phyloP scores from a whole-genome alignment of 2,113 vertebrate species.

The Melanocharis versteri region DNA sequence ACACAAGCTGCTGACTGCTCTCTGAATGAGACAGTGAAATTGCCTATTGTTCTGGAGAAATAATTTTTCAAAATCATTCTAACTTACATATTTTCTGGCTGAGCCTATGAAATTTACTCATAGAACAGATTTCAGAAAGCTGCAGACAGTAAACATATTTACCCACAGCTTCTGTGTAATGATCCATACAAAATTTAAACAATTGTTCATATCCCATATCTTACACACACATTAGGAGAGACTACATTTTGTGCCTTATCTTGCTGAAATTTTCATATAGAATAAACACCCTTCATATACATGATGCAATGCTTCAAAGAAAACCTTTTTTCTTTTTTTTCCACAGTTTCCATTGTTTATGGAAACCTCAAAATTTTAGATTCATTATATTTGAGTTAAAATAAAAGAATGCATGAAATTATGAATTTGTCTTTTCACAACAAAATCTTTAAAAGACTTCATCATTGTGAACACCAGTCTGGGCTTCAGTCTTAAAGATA shows the following conservation, averaged over 20 bases:
- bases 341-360: not conserved
- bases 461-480: not conserved
- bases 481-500: not conserved
- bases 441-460: not conserved
- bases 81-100: not conserved
- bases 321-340: fast-evolving
- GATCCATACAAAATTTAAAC: not conserved
- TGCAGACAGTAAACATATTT: not conserved
- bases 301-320: not conserved
- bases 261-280: not conserved
- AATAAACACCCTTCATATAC: not conserved
- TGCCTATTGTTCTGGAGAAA: constrained; percentile 39
- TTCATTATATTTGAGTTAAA: not conserved
- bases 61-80: constrained; percentile 45
- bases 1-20: constrained; percentile 40
- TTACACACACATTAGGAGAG: not conserved
- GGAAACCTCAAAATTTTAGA: not conserved
- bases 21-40: constrained; percentile 49
- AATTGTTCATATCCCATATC: not conserved
- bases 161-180: not conserved
- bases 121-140: constrained; percentile 9
- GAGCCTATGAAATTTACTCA: not conserved
- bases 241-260: not conserved
- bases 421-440: not conserved
- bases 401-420: not conserved